These are phyloP conservation scores for Rhynchonycteris naso DNA, from an alignment of 2,797 vertebrate genomes.

Conservation along the genomic window DNA sequence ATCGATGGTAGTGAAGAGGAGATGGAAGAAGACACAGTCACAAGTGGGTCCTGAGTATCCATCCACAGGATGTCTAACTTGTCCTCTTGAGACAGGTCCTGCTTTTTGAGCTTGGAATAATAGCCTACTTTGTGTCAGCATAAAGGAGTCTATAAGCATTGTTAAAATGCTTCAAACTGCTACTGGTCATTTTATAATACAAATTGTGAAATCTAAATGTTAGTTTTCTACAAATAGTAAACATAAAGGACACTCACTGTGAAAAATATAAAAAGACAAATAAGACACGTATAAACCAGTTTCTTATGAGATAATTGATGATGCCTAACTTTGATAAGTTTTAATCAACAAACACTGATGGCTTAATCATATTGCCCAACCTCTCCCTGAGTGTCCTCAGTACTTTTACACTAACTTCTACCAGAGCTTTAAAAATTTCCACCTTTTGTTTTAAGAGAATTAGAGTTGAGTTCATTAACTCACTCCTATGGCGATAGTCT, in stretches of 20 bases:
- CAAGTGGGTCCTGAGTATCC: constrained; percentile 87
- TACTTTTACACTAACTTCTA: not conserved
- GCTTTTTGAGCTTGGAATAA: not conserved
- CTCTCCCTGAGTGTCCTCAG: not conserved
- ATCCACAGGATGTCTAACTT: no score
- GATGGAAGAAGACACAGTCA: constrained; percentile 90
- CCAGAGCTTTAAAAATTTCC: not conserved
- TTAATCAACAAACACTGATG: not conserved
- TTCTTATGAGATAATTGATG: not conserved
- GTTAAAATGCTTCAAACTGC: constrained; percentile 24
- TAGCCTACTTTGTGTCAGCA: constrained; percentile 21
- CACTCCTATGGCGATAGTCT: not conserved
- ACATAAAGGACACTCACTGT: constrained; percentile 53
- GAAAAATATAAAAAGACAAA: not conserved
- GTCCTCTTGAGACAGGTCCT: not conserved
- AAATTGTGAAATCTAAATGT: constrained; percentile 80
- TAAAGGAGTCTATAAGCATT: not conserved
- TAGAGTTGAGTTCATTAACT: not conserved
- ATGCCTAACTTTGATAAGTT: not conserved
- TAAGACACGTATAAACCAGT: no score
- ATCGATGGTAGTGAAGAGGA: constrained; percentile 86
- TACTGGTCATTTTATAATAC: constrained; percentile 76
- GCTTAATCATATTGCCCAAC: not conserved
- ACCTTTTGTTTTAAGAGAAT: not conserved
- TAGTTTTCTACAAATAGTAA: constrained; percentile 64